Evolutionary conservation across 2,797 vertebrate genomes (phyloP).

Genomic region (Poecile montanus): DNA sequence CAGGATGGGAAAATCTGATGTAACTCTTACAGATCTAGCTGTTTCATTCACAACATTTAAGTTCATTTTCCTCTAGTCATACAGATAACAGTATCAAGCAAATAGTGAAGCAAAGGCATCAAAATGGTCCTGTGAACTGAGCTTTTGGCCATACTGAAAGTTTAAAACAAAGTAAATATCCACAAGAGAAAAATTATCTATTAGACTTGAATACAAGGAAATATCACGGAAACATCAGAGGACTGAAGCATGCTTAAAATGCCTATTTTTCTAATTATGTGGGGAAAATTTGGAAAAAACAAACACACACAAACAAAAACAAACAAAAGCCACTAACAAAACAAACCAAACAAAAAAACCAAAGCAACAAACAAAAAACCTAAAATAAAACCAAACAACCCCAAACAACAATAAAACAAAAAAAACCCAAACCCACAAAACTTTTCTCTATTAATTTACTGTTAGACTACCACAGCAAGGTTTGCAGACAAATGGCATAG

Average conservation of each 20-base stretch:
- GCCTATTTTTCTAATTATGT: neutral
- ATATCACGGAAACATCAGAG: neutral
- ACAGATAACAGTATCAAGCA: neutral
- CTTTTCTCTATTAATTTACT: neutral
- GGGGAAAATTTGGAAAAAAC: neutral
- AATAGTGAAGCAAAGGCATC: neutral
- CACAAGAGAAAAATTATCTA: neutral
- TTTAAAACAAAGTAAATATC: neutral
- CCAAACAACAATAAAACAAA: too few species aligned
- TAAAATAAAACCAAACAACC: neutral
- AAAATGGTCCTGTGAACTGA: neutral
- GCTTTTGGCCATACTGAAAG: neutral
- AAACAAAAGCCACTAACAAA: neutral
- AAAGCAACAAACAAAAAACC: too few species aligned
- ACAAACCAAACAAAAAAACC: accelerated
- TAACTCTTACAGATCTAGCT: neutral
- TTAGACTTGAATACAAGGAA: neutral
- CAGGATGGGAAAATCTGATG: neutral
- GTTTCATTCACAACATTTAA: neutral
- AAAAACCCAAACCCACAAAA: accelerated
- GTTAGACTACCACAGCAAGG: neutral
- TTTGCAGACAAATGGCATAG: neutral
- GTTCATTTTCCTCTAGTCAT: neutral
- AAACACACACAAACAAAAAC: neutral
- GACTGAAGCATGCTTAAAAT: neutral